Base-by-base conservation (phyloP, 2,797 vertebrate species). In the Triplophysa bombifrons region DNA sequence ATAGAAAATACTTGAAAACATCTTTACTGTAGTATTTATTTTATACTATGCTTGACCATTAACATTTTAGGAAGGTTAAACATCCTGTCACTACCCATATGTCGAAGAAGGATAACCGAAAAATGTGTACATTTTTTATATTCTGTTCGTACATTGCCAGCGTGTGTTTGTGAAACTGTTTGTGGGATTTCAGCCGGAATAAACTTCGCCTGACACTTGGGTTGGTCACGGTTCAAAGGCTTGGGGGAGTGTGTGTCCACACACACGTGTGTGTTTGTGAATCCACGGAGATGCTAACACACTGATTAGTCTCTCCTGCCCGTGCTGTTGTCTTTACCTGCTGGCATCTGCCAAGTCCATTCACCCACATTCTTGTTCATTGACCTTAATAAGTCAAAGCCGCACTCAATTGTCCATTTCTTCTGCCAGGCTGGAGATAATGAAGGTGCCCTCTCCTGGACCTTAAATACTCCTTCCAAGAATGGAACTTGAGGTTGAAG, bases 311-410 rank as follows among this genome's bases (percentile, higher is more conserved):
- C 73, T 83, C 72, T 53, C 8, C 46, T 38, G 46, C 44, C 70
- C 50, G 38, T 73, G 72, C 63, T 58, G 73, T 80, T 74, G 22
- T 79, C 68, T 68, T 64, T 76, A 72, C 80, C 73, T 82, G 80
- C 80, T 84, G 76, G 38, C 67, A 82, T 76, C 76, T 84, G 80
- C 81, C 76, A 81, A 74, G 60, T 81, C 53, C 41, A 27, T 67
- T 81, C 80, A 84, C 72, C 75, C 80, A 81, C 71, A 79, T 51
- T 41, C 53, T 70, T 75, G 83, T 82, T 78, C 83, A 80, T 38
- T 82, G 76, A 84, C 80, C 76, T 82, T 84, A 80, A 73, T 80
- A 53, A 76, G 81, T 72, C 72, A 73, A 60, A 41, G 25, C 22
- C 34, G n/a, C 61, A 73, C 78, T 76, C 68, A 76, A 25, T 69